phyloP scores from a whole-genome alignment of 2,888 invertebrate genomes.

The Agriotes lineatus region DNA sequence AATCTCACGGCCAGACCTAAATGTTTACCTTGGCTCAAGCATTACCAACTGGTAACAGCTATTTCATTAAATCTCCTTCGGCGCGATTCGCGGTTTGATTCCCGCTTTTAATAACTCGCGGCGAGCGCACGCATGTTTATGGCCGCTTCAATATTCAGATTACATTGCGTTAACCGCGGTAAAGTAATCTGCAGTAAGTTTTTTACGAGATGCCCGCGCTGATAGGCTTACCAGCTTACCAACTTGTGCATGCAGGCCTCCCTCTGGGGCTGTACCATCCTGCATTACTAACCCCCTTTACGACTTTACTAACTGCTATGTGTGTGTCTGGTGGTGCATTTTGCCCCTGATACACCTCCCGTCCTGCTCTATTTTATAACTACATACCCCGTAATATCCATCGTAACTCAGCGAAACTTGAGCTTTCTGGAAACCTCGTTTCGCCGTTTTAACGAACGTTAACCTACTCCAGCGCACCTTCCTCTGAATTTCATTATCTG shows the following conservation, averaged over 20 bases:
- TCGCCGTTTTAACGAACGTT: too few species aligned
- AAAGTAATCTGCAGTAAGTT: constrained; percentile 55
- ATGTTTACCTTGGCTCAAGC: constrained; percentile 50
- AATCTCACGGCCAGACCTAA: constrained; percentile 51
- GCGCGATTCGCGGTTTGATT: neutral
- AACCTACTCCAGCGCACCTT: too few species aligned
- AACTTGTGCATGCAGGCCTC: constrained; percentile 57
- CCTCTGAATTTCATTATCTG: too few species aligned
- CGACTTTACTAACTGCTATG: constrained; percentile 46
- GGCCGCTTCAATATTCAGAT: constrained; percentile 36
- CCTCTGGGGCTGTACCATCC: constrained; percentile 53
- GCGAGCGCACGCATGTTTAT: constrained; percentile 18
- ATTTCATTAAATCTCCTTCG: constrained; percentile 40
- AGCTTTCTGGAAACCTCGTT: too few species aligned
- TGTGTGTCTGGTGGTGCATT: constrained; percentile 29
- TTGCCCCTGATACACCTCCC: constrained; percentile 5
- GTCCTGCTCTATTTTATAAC: neutral
- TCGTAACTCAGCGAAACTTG: too few species aligned
- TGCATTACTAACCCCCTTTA: constrained; percentile 52
- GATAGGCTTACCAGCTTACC: constrained; percentile 55
- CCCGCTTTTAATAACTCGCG: neutral
- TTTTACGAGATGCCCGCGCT: constrained; percentile 50
- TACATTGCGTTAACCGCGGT: constrained; percentile 29
- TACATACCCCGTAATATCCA: neutral
- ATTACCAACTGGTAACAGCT: constrained; percentile 35